Evolutionary conservation across 2,797 vertebrate species (phyloP).

Genomic region (Cirrhinus molitorella): DNA sequence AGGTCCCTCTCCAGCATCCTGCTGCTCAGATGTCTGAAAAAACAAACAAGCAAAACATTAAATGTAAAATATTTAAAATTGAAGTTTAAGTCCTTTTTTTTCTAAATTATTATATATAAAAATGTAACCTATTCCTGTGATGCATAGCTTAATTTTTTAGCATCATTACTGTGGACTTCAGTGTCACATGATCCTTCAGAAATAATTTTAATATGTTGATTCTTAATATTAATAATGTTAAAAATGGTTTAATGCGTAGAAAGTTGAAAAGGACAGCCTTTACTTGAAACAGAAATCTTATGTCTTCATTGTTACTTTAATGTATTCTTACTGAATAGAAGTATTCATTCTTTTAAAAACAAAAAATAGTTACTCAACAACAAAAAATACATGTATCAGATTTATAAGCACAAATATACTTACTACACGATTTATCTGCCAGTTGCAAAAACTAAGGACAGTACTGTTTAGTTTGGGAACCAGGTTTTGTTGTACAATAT

Average conservation of each 20-base stretch:
- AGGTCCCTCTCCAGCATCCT: slow-evolving; percentile 66
- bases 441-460: slow-evolving; percentile 83
- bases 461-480: slow-evolving; percentile 79
- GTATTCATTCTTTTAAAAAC: too few species aligned
- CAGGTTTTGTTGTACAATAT: slow-evolving; percentile 83
- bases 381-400: neutral
- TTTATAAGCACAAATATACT: slow-evolving; percentile 40
- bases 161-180: neutral
- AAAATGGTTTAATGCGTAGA: neutral
- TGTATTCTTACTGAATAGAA: neutral
- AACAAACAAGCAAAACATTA: neutral
- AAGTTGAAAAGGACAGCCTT: neutral
- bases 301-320: neutral
- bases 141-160: neutral
- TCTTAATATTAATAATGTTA: neutral
- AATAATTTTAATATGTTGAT: neutral
- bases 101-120: neutral
- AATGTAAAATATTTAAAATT: neutral
- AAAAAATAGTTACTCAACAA: neutral
- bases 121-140: neutral
- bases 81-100: neutral
- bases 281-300: neutral
- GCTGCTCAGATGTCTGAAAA: slow-evolving; percentile 57
- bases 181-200: neutral
- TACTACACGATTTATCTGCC: slow-evolving; percentile 82